phyloP scores from a whole-genome alignment of 2,797 vertebrate species.

The Chrosomus eos region DNA sequence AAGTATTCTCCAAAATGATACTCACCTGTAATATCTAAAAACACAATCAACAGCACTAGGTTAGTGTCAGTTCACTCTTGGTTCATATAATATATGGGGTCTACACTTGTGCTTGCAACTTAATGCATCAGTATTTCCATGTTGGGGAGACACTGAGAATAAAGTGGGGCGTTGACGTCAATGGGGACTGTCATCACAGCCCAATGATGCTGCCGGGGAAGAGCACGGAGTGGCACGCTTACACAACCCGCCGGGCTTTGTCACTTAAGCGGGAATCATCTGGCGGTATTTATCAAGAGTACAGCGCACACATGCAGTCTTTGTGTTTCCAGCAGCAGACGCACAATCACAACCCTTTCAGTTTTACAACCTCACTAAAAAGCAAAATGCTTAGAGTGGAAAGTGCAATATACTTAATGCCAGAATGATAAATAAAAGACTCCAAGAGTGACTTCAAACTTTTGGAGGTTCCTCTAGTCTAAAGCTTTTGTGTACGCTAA shows the following conservation, averaged over 20 bases:
- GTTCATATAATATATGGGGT: neutral
- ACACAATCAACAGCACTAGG: neutral
- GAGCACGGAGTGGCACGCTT: slow-evolving; percentile 72
- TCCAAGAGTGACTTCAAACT: neutral
- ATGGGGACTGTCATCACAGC: slow-evolving; percentile 40
- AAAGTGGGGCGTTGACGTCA: slow-evolving; percentile 55
- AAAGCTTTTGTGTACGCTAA: neutral
- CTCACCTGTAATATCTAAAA: neutral
- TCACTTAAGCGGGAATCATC: slow-evolving; percentile 66
- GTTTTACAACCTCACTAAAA: slow-evolving; percentile 17
- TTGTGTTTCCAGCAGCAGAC: slow-evolving; percentile 64
- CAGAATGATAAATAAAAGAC: neutral
- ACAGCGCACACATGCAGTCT: slow-evolving; percentile 53
- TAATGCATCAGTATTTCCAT: slow-evolving; percentile 1
- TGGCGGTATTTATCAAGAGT: slow-evolving; percentile 60
- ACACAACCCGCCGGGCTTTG: slow-evolving; percentile 69
- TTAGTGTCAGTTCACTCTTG: neutral
- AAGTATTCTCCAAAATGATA: neutral
- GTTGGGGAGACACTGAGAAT: slow-evolving; percentile 33
- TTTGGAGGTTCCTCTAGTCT: neutral
- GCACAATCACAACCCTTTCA: slow-evolving; percentile 66
- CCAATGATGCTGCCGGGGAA: slow-evolving; percentile 64
- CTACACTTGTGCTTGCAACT: neutral
- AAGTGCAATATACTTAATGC: slow-evolving; percentile 54
- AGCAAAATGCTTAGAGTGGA: slow-evolving; percentile 64